phyloP scores from a whole-genome alignment of 2,888 invertebrate genomes.

The Nycteola revayana region DNA sequence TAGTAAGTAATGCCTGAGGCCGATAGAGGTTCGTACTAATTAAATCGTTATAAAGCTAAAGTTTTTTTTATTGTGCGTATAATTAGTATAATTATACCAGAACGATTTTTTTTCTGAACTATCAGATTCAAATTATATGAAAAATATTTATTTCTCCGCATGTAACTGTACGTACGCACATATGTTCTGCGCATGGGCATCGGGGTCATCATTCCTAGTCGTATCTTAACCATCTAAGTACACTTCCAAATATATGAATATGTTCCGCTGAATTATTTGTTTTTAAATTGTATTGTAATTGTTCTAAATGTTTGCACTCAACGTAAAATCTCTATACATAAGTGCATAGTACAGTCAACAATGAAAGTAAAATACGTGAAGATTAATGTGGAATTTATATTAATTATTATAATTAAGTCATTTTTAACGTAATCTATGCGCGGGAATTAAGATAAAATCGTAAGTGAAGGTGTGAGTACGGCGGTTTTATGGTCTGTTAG shows the following conservation, averaged over 20 bases:
- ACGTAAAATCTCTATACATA: constrained; percentile 25
- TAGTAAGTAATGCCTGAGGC: no score
- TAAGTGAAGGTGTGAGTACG: neutral
- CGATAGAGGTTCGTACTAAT: no score
- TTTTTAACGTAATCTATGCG: neutral
- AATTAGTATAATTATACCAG: no score
- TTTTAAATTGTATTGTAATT: constrained; percentile 38
- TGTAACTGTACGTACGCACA: constrained; percentile 3
- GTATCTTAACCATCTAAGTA: constrained; percentile 21
- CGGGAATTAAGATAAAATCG: neutral
- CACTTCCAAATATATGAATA: constrained; percentile 25
- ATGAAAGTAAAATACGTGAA: constrained; percentile 28
- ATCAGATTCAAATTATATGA: no score
- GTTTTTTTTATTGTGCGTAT: no score
- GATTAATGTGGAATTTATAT: constrained; percentile 12
- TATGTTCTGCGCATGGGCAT: constrained; percentile 41
- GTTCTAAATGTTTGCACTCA: constrained; percentile 26
- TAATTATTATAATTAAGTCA: constrained; percentile 7
- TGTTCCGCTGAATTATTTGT: constrained; percentile 25
- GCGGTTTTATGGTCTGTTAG: neutral
- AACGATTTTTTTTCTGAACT: no score
- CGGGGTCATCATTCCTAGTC: constrained; percentile 45
- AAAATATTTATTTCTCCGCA: constrained; percentile 15
- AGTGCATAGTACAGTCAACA: constrained; percentile 28
- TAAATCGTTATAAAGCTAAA: no score